Evolutionary conservation across 2,797 vertebrate genomes (phyloP), one percentile per base, ranked within the genome.

Genomic region (Clamator glandarius): DNA sequence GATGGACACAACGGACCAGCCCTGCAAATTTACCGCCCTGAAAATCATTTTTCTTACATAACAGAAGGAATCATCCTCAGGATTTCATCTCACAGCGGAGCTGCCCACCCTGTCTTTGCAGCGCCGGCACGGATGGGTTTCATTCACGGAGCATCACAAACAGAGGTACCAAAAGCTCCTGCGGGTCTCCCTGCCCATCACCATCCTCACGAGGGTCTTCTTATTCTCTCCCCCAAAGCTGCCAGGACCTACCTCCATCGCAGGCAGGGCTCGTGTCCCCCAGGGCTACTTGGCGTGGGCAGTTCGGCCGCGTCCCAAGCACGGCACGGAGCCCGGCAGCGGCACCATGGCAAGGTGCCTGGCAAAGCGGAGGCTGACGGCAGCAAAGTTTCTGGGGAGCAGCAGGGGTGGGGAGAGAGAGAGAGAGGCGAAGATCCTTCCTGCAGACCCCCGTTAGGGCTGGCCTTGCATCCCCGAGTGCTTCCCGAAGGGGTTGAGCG

Each of bases 161-260:
- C n/a, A 0, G 28, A 68, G 73, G 48, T 29, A 80, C 82, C 4
- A 0, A 50, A 58, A 70, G 0, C 54, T 57, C 61, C 42, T 0
- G 2, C 0, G 52, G 39, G 19, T 57, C 29, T 36, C 52, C 25
- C 18, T 42, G 59, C 69, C 79, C 85, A 17, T 42, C 54, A 0
- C 8, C 78, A 31, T 4, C 85, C 69, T 54, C 33, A 77, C 36
- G 46, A 0, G 0, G 2, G 8, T 1, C n/a, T n/a, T n/a, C 28
- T 48, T 1, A 5, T 4, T 26, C 28, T 1, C 21, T 13, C 25
- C 90, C 68, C 17, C 4, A 3, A 2, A 11, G 23, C 48, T 59
- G 5, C 52, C 5, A 2, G 50, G 7, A 96, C 96, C 64, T 95
- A 96, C 96, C 96, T 96, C 96, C 96, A 96, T 96, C 3, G 23